phyloP scores from a whole-genome alignment of 1,140 invertebrate species.

The Drosophila jambulina region DNA sequence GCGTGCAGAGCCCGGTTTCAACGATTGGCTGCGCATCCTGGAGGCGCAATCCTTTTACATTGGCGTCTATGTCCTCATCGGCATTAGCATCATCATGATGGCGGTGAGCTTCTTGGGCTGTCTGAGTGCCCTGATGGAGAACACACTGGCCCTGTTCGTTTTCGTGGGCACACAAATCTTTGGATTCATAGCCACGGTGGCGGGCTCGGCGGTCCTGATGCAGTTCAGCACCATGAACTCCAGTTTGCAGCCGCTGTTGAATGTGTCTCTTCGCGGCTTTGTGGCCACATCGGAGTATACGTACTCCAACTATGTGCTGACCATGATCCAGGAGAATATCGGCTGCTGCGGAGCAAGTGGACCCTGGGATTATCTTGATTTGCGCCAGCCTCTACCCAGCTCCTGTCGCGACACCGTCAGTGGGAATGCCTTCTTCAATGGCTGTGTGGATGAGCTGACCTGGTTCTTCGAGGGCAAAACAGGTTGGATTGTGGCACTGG shows the following conservation, averaged over 20 bases:
- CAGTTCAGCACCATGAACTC: slow-evolving; percentile 93
- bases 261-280: slow-evolving; percentile 89
- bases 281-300: slow-evolving; percentile 88
- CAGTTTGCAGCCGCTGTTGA: slow-evolving; percentile 90
- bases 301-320: slow-evolving; percentile 88
- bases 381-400: slow-evolving; percentile 91
- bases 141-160: slow-evolving; percentile 86
- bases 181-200: slow-evolving; percentile 89
- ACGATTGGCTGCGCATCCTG: slow-evolving; percentile 91
- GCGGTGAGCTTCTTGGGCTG: slow-evolving; percentile 91
- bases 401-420: slow-evolving; percentile 94
- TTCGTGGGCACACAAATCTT: slow-evolving; percentile 89
- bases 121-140: slow-evolving; percentile 90
- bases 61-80: slow-evolving; percentile 92
- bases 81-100: slow-evolving; percentile 89
- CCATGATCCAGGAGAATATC: slow-evolving; percentile 94
- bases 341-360: slow-evolving; percentile 94
- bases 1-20: slow-evolving; percentile 91
- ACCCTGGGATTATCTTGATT: slow-evolving; percentile 91
- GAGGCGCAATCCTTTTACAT: slow-evolving; percentile 92
- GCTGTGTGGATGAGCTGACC: slow-evolving; percentile 93
- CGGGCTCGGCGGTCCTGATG: slow-evolving; percentile 91
- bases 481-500: slow-evolving; percentile 93
- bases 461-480: slow-evolving; percentile 93
- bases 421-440: slow-evolving; percentile 94